A percentile compares a stretch with the other conserved stretches of the same genome.
Evolutionary conservation across 1,140 invertebrate genomes (phyloP).

Genomic region (Panagrolaimus sp.): DNA sequence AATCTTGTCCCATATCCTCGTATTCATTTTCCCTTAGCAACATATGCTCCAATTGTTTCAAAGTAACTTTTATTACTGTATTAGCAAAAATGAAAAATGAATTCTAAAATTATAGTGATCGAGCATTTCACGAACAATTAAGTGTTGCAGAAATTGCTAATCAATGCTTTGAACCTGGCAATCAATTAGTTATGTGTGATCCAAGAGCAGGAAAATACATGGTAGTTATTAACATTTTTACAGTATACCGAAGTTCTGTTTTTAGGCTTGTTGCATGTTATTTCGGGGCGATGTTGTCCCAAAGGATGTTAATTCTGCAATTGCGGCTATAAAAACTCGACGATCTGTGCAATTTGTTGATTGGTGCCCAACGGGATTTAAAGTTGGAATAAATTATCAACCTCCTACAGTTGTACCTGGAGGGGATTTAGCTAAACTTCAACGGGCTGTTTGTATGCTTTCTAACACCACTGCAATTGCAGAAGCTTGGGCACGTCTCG

Average conservation of each 20-base stretch:
- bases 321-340: slow-evolving; percentile 29
- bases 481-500: slow-evolving; percentile 67
- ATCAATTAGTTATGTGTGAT: slow-evolving; percentile 75
- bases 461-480: slow-evolving; percentile 76
- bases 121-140: slow-evolving; percentile 73
- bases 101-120: slow-evolving; percentile 63
- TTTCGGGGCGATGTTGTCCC: slow-evolving; percentile 72
- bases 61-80: slow-evolving; percentile 27
- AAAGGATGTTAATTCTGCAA: slow-evolving; percentile 61
- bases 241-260: too few species aligned
- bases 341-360: slow-evolving; percentile 34
- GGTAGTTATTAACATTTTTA: too few species aligned
- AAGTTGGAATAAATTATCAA: slow-evolving; percentile 45
- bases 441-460: slow-evolving; percentile 66
- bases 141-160: slow-evolving; percentile 73
- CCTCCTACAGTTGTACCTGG: slow-evolving; percentile 49
- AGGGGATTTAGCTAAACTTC: slow-evolving; percentile 49
- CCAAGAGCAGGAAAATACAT: slow-evolving; percentile 51
- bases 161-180: slow-evolving; percentile 77
- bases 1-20: slow-evolving; percentile 65
- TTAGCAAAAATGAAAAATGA: too few species aligned
- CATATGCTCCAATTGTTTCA: slow-evolving; percentile 57
- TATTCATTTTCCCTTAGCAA: slow-evolving; percentile 69
- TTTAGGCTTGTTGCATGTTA: slow-evolving; percentile 64
- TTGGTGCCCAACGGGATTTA: slow-evolving; percentile 39